These are phyloP conservation scores for Sebastes nivosus DNA, from an alignment of 2,797 vertebrate species.

Conservation along the genomic window DNA sequence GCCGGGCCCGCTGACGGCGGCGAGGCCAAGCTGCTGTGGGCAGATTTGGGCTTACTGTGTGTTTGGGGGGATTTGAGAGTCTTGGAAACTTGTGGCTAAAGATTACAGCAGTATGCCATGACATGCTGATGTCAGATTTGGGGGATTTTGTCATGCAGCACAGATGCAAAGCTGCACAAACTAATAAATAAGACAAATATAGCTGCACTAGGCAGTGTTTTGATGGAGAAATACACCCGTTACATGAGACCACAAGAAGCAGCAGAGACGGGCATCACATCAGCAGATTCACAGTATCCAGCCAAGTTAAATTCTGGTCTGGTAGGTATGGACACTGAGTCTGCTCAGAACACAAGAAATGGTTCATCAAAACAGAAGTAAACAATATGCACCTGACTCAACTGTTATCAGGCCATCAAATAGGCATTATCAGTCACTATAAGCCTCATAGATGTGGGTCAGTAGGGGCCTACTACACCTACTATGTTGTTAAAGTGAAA, in stretches of 20 bases:
- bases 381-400: neutral
- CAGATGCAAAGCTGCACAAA: conserved; percentile 34
- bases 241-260: neutral
- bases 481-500: no score
- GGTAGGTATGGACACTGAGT: neutral
- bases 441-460: no score
- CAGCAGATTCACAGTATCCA: neutral
- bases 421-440: no score
- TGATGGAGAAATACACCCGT: neutral
- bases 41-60: conserved; percentile 50
- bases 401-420: fast-evolving
- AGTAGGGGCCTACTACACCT: no score
- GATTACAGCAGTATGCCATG: conserved; percentile 47
- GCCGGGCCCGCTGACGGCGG: conserved; percentile 5
- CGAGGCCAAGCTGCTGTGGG: conserved; percentile 46
- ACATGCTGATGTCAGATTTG: conserved; percentile 51
- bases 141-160: conserved; percentile 18
- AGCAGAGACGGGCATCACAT: neutral
- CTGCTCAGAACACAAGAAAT: neutral
- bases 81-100: conserved; percentile 37
- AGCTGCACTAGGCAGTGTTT: neutral
- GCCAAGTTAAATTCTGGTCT: neutral
- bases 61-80: conserved; percentile 53
- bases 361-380: neutral
- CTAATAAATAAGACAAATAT: conserved; percentile 29